These are phyloP conservation scores for Scaptomyza hsui DNA, from an alignment of 1,140 invertebrate genomes.

Conservation along the genomic window DNA sequence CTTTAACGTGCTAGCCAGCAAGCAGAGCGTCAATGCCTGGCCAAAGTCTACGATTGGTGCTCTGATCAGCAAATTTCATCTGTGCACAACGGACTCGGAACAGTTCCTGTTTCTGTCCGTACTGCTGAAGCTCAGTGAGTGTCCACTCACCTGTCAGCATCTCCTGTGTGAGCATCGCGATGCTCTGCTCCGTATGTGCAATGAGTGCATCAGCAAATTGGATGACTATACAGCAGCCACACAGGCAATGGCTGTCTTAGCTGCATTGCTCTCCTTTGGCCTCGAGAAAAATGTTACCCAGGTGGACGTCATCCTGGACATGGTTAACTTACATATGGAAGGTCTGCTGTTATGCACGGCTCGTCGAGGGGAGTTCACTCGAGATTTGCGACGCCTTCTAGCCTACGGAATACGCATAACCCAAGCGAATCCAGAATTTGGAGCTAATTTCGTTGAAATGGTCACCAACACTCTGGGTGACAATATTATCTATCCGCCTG, in stretches of 20 bases:
- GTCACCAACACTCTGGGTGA: conserved; percentile 76
- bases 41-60: conserved; percentile 88
- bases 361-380: conserved; percentile 57
- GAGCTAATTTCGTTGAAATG: conserved; percentile 67
- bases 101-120: conserved; percentile 83
- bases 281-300: conserved; percentile 54
- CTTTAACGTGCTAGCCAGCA: conserved; percentile 90
- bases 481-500: conserved; percentile 63
- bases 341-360: conserved; percentile 75
- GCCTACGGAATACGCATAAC: conserved; percentile 75
- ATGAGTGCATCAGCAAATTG: conserved; percentile 86
- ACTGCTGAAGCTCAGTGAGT: conserved; percentile 86
- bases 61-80: conserved; percentile 85
- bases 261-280: conserved; percentile 88
- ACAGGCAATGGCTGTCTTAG: conserved; percentile 88
- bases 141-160: conserved; percentile 85
- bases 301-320: conserved; percentile 71
- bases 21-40: conserved; percentile 92
- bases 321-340: conserved; percentile 82
- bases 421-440: conserved; percentile 68
- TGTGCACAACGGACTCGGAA: conserved; percentile 72
- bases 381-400: conserved; percentile 66
- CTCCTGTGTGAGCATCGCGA: conserved; percentile 85
- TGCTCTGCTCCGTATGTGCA: conserved; percentile 85
- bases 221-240: conserved; percentile 87